A percentile compares a stretch with the other conserved stretches of the same genome.
phyloP scores from a whole-genome alignment of 2,113 vertebrate genomes.

The Saccopteryx leptura region DNA sequence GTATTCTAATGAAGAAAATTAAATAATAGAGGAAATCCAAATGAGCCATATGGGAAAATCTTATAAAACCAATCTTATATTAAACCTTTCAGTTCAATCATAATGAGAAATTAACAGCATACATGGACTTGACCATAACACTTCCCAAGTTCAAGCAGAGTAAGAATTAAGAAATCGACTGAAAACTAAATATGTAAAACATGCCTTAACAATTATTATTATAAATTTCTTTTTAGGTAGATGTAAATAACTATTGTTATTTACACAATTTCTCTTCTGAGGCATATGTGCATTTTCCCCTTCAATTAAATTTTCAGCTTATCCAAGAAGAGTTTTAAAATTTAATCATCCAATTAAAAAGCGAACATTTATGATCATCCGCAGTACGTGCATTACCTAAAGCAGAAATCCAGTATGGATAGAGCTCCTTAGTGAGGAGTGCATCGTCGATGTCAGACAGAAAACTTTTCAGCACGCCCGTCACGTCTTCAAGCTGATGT shows the following conservation, averaged over 20 bases:
- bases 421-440: slow-evolving; percentile 96
- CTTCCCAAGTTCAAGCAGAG: slow-evolving; percentile 5
- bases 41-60: not conserved
- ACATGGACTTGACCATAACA: not conserved
- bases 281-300: not conserved
- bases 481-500: slow-evolving; percentile 95
- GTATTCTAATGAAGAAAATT: not conserved
- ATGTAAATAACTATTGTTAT: not conserved
- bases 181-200: not conserved
- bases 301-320: not conserved
- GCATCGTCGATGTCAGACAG: slow-evolving; percentile 95
- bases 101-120: slow-evolving; percentile 2
- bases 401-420: slow-evolving; percentile 97
- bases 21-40: not conserved
- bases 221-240: not conserved
- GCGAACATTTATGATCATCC: not conserved
- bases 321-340: not conserved
- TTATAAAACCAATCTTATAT: not conserved
- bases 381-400: slow-evolving; percentile 89
- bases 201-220: not conserved
- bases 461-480: slow-evolving; percentile 94
- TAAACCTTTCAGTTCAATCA: slow-evolving; percentile 16
- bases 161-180: not conserved
- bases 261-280: not conserved
- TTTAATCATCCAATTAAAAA: not conserved